Evolutionary conservation across 92 coral and sea anemone species (phyloP).

Genomic region (Parazoanthus darwini): DNA sequence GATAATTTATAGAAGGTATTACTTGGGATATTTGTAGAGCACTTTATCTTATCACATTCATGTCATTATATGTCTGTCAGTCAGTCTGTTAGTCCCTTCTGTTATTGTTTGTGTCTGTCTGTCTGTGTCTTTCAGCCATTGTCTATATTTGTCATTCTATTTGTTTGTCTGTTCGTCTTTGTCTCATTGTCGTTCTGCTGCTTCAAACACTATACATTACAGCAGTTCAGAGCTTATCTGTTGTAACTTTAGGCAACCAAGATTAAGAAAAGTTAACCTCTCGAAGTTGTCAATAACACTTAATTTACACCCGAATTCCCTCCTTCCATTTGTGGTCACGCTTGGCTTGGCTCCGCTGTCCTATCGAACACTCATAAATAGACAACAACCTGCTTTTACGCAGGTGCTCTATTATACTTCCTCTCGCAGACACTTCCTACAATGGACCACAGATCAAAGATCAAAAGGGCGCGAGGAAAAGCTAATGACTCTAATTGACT

Average conservation of each 20-base stretch:
- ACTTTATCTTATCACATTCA: too few relatives aligned
- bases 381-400: slow-evolving; percentile 1
- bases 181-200: neutral
- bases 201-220: neutral
- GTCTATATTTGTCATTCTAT: neutral
- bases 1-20: too few relatives aligned
- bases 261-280: too few relatives aligned
- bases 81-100: too few relatives aligned
- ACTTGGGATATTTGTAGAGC: too few relatives aligned
- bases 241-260: too few relatives aligned
- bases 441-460: slow-evolving; percentile 28
- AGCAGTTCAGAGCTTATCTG: neutral
- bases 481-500: too few relatives aligned
- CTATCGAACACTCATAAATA: neutral
- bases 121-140: too few relatives aligned
- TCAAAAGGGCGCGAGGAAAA: neutral
- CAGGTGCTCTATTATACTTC: slow-evolving; percentile 10
- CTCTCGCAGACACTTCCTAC: neutral
- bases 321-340: neutral
- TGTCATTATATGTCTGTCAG: neutral
- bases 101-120: too few relatives aligned
- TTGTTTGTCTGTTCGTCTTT: neutral
- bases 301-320: neutral
- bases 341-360: neutral
- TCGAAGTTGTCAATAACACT: too few relatives aligned